A percentile compares a stretch with the other conserved stretches of the same genome.
Evolutionary conservation across 2,888 invertebrate genomes (phyloP).

Genomic region (Lithophane socia): DNA sequence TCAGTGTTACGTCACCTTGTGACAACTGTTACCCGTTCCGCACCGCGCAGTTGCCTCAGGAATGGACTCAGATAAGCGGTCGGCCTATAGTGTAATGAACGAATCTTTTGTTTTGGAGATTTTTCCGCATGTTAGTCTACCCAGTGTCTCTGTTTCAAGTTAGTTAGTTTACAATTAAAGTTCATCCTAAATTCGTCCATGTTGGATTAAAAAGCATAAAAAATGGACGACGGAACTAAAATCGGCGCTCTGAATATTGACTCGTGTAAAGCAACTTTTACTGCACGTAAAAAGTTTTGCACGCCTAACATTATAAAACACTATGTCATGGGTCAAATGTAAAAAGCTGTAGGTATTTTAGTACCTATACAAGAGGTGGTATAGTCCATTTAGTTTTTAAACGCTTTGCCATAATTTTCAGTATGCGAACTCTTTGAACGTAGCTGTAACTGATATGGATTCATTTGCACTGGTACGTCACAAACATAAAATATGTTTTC

Average conservation of each 20-base stretch:
- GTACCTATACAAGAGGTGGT: conserved; percentile 15
- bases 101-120: background rate
- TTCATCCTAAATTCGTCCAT: background rate
- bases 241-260: conserved; percentile 32
- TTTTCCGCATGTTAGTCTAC: background rate
- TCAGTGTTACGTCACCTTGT: too few relatives aligned
- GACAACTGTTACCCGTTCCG: too few relatives aligned
- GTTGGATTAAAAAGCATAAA: background rate
- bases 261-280: conserved; percentile 24
- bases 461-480: conserved; percentile 31
- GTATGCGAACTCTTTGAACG: conserved; percentile 14
- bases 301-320: conserved; percentile 11
- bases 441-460: conserved; percentile 27
- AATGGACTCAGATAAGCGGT: too few relatives aligned
- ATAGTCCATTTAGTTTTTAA: conserved; percentile 27
- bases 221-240: conserved; percentile 12
- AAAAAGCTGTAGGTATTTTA: conserved; percentile 34
- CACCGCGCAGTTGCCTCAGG: too few relatives aligned
- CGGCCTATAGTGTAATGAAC: too few relatives aligned
- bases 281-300: conserved; percentile 42
- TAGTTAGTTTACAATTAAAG: background rate
- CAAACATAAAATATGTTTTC: conserved; percentile 34
- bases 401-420: conserved; percentile 2
- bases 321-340: conserved; percentile 25
- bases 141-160: background rate